Evolutionary conservation across 1,140 invertebrate genomes (phyloP), one percentile per base, ranked within the genome.

Genomic region (Drosophila arizonae): DNA sequence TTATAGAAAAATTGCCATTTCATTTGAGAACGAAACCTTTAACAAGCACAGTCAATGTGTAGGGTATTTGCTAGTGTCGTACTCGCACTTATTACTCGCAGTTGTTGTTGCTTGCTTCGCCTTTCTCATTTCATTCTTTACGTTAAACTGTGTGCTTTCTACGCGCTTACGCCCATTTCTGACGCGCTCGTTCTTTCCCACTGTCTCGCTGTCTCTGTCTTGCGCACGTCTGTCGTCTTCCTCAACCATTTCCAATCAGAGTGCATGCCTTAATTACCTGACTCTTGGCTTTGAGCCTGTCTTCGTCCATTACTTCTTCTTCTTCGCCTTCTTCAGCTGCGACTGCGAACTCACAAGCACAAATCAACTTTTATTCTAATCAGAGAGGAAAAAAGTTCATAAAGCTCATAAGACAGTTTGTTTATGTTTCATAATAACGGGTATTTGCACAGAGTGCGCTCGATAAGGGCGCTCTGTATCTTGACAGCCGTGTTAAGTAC

Each of bases 381-480:
- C 71, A 62, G 17, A 57, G 52, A 46, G 13, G 10, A 3, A 39
- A 39, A 39, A 39, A 43, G 39, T 26, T 67, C 62, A 73, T 76
- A 72, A 82, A 72, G 81, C 62, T 77, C 61, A 57, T 68, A 72
- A 77, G 71, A 68, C 64, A 51, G 24, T 54, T 77, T 86, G 74
- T 86, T 81, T 85, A 86, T 85, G 60, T 85, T 77, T 81, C 66
- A 76, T 79, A 77, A 81, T 80, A 71, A 77, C 66, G 63, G 73
- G 52, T 85, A 77, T 81, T 84, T 85, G 66, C 48, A 54, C 52
- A 56, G 43, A 39, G 17, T 57, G 50, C 21, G 26, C 63, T 50
- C 68, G 81, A 84, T 84, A 84, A 84, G 81, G 52, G 69, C 43
- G 62, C 45, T 64, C 54, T 68, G 56, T 82, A 76, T 85, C 78